Evolutionary conservation across 64 coral and sea anemone genomes (phyloP).

Genomic region (Stichodactyla mertensii): DNA sequence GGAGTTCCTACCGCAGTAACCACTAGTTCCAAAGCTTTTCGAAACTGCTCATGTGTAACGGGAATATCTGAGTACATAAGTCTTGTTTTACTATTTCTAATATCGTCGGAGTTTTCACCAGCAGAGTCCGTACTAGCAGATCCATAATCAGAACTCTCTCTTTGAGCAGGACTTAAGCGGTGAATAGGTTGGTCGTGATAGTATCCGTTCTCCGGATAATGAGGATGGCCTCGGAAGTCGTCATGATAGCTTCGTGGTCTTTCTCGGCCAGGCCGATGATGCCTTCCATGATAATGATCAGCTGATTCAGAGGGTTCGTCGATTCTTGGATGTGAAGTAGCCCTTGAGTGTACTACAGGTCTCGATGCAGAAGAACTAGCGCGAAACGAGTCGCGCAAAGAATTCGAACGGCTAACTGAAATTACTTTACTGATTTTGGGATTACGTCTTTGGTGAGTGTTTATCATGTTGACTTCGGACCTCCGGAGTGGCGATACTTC

Average conservation of each 20-base stretch:
- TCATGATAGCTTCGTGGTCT: not conserved
- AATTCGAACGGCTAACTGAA: slow-evolving; percentile 82
- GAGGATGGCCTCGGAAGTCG: not conserved
- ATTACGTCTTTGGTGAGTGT: slow-evolving; percentile 18
- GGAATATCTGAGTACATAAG: slow-evolving; percentile 90
- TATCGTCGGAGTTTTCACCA: slow-evolving; percentile 50
- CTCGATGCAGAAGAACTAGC: slow-evolving; percentile 22
- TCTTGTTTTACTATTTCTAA: slow-evolving; percentile 63
- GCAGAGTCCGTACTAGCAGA: slow-evolving; percentile 85
- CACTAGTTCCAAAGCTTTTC: slow-evolving; percentile 79
- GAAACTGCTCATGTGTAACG: slow-evolving; percentile 91
- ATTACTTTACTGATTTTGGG: slow-evolving; percentile 43
- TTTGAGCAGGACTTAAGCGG: slow-evolving; percentile 24
- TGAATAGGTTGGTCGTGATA: slow-evolving; percentile 22
- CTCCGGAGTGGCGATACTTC: slow-evolving; percentile 81
- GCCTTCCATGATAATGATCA: not conserved
- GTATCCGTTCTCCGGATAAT: not conserved
- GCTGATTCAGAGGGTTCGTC: slow-evolving; percentile 13
- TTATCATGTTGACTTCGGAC: slow-evolving; percentile 68
- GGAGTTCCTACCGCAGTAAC: slow-evolving; percentile 63
- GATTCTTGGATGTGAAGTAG: not conserved
- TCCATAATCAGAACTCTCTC: slow-evolving; percentile 93
- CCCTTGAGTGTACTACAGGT: slow-evolving; percentile 10
- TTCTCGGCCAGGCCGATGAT: not conserved
- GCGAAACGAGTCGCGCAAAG: slow-evolving; percentile 79